Conservation (phyloP, 2,888 invertebrate genomes). For the Polyploca ridens region DNA sequence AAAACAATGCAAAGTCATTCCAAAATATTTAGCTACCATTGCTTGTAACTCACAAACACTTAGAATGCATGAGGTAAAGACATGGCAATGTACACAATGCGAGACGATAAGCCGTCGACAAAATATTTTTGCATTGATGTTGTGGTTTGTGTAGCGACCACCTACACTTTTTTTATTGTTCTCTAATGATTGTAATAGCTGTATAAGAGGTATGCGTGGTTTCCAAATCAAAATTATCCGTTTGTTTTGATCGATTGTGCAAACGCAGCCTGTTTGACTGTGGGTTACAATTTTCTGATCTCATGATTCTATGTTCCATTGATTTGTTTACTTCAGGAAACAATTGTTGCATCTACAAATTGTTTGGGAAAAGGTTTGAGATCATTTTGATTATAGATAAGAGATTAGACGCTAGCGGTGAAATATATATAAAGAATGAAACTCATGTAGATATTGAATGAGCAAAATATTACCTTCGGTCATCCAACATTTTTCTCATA, state of each 20-base stretch:
- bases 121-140: conserved; percentile 2
- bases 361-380: too few relatives aligned
- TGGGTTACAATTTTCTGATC: neutral
- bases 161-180: conserved; percentile 41
- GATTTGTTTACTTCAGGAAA: neutral
- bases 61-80: neutral
- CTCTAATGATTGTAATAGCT: conserved; percentile 33
- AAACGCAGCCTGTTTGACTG: neutral
- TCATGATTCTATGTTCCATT: neutral
- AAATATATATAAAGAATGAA: too few relatives aligned
- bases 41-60: conserved; percentile 1
- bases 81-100: conserved; percentile 4
- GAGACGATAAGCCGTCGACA: neutral
- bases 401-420: too few relatives aligned
- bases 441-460: too few relatives aligned
- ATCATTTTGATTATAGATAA: too few relatives aligned
- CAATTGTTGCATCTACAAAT: too few relatives aligned
- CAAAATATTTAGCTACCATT: conserved; percentile 6
- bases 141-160: conserved; percentile 16
- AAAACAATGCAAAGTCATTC: neutral
- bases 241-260: conserved; percentile 20
- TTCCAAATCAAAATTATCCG: conserved; percentile 25
- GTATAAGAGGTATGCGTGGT: conserved; percentile 25
- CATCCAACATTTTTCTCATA: neutral
- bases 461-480: too few relatives aligned